Conservation (phyloP, 1,140 invertebrate species). For the Leptopilina boulardi region DNA sequence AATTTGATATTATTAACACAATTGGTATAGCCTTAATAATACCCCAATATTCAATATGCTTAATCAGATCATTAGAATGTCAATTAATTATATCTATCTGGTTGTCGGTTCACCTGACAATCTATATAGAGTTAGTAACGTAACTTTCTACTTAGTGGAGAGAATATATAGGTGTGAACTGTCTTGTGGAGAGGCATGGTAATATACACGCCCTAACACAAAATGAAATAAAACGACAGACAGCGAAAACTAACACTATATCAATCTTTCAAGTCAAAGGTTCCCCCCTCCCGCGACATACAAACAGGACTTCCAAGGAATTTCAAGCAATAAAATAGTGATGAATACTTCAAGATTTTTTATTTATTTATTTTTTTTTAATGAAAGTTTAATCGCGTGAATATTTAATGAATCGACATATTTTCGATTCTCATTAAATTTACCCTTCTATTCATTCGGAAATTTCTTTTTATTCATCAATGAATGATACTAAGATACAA, state of each 20-base stretch:
- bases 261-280: constrained; percentile 31
- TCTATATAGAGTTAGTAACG: neutral
- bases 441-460: no score
- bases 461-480: no score
- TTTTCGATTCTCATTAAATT: no score
- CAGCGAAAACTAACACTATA: constrained; percentile 14
- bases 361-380: neutral
- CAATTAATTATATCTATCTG: constrained; percentile 14
- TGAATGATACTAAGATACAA: no score
- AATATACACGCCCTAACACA: neutral
- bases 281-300: neutral
- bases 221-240: neutral
- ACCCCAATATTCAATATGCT: neutral
- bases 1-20: no score
- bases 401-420: no score
- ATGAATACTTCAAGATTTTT: neutral
- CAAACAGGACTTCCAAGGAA: neutral
- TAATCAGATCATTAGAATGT: neutral
- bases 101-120: neutral
- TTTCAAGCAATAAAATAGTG: constrained; percentile 27
- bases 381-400: neutral
- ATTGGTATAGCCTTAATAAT: neutral
- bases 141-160: neutral
- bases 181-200: neutral
- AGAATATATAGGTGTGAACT: constrained; percentile 17